phyloP scores from a whole-genome alignment of 1,140 invertebrate species.

The Batillaria attramentaria region DNA sequence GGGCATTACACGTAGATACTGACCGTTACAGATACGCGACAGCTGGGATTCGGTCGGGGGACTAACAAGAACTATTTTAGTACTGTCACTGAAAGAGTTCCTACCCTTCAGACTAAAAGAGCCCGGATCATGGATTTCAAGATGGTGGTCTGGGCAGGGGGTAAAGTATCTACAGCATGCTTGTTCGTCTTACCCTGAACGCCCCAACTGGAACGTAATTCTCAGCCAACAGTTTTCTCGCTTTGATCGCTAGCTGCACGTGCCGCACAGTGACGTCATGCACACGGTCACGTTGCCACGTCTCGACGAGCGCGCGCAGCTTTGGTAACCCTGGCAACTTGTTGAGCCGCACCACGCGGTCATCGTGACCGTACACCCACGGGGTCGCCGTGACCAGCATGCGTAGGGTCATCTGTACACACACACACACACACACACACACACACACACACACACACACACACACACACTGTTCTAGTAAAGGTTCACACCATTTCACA shows the following conservation, averaged over 20 bases:
- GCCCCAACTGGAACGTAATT: constrained; percentile 45
- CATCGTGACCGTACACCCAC: not conserved
- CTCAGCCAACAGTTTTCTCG: constrained; percentile 39
- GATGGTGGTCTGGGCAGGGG: too few species aligned
- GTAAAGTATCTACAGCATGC: too few species aligned
- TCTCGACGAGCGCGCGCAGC: not conserved
- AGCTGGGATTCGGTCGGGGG: too few species aligned
- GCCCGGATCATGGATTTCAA: too few species aligned
- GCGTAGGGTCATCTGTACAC: not conserved
- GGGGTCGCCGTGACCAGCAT: not conserved
- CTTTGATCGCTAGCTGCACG: constrained; percentile 38
- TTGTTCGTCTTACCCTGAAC: constrained; percentile 22
- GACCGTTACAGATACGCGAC: too few species aligned
- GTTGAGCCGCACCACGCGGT: not conserved
- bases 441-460: too few species aligned
- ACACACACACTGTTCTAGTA: not conserved
- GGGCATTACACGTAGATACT: too few species aligned
- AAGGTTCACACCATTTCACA: not conserved
- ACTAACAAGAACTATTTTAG: too few species aligned
- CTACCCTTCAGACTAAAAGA: too few species aligned
- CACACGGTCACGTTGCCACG: constrained; percentile 4
- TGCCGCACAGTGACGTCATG: constrained; percentile 17
- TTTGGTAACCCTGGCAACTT: not conserved
- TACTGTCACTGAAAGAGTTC: too few species aligned
- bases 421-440: too few species aligned